Conservation (phyloP, 2,797 vertebrate genomes). For the Perodicticus potto region DNA sequence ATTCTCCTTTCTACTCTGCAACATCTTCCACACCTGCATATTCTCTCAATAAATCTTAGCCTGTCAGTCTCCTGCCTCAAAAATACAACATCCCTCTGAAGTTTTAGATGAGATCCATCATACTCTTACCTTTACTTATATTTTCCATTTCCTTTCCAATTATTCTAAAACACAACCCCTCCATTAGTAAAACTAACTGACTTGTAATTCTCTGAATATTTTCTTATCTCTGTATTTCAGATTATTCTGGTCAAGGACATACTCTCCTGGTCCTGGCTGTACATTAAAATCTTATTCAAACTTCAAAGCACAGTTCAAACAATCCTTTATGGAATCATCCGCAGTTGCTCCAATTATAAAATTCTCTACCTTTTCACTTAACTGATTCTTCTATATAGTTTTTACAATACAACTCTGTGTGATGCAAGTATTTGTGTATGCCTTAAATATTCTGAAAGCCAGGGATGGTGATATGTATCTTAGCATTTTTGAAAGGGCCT, state of each 20-base stretch:
- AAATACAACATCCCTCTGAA: neutral
- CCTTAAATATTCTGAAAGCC: neutral
- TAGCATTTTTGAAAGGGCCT: neutral
- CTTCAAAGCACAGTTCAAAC: neutral
- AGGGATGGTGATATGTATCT: neutral
- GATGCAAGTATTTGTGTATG: neutral
- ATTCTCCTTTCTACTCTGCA: neutral
- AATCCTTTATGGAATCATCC: neutral
- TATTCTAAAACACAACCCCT: neutral
- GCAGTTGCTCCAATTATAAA: neutral
- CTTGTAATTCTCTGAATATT: neutral
- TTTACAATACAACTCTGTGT: neutral
- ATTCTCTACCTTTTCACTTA: conserved; percentile 7
- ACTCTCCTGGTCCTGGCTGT: neutral
- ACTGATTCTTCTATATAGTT: neutral
- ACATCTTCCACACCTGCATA: neutral
- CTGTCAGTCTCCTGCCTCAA: neutral
- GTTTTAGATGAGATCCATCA: neutral
- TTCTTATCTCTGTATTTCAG: neutral
- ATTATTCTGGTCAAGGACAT: neutral
- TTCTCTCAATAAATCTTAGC: neutral
- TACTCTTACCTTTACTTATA: neutral
- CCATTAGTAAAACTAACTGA: neutral
- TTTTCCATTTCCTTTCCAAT: neutral
- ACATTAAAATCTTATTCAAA: neutral